Base-by-base conservation (phyloP, 1,140 invertebrate genomes). In the Rhizoglyphus robini region DNA sequence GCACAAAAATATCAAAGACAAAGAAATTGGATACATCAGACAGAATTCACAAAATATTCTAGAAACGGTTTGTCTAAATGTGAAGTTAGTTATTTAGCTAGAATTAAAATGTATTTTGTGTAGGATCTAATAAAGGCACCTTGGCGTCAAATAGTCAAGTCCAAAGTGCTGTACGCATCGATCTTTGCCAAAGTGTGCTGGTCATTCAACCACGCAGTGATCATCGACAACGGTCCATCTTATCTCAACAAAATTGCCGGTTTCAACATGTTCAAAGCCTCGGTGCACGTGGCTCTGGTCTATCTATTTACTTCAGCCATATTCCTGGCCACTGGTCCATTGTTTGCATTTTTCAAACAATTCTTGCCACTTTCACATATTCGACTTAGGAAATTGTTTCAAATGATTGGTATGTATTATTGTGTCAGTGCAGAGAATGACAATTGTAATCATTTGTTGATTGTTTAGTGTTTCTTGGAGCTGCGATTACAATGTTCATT, bases 1-100 rank as follows among this genome's bases (percentile, higher is more conserved):
- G 63, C 91, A 96, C 80, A 88, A 88, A 1, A 79, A 88, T 61
- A 96, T 96, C 69, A 81, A 83, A 0, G 76, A 81, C 0, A 83
- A 86, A 36, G 94, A 96, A 76, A 77, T 83, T 58, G 85, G 87
- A 23, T 90, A 86, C 72, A 90, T 96, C 34, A 82, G 88, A 73
- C 80, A 72, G 65, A 65, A 65, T 34, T 49, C 46, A n/a, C 27
- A 64, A 15, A 48, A 48, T 38, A 18, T 49, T 47, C 41, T 49
- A 8, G 46, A 49, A 34, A 64, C 41, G 46, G 63, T 64, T n/a
- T n/a, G n/a, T n/a, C n/a, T n/a, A 31, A 25, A 8, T 4, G 4
- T 58, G 27, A 62, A 58, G n/a, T 63, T 1, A 54, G n/a, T 63
- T 49, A 3, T 63, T 3, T 49, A 63, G 18, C 3, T 34, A 59